Conservation (phyloP, 1,140 invertebrate species). For the Procambarus clarkii region DNA sequence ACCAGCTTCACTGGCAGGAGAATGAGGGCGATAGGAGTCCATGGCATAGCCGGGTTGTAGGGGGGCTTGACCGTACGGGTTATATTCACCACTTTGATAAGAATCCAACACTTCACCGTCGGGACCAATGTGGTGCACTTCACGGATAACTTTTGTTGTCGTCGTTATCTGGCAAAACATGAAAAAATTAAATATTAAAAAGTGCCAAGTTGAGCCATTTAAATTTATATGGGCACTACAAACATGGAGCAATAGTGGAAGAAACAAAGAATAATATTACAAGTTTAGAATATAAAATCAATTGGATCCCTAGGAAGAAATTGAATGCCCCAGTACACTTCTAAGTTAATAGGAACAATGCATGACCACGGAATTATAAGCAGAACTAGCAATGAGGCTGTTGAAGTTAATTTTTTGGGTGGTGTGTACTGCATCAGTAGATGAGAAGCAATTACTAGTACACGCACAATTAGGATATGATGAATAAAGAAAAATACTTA, state of each 20-base stretch:
- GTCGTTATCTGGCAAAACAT: constrained; percentile 76
- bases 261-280: neutral
- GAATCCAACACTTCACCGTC: constrained; percentile 79
- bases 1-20: constrained; percentile 74
- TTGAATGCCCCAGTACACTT: no score
- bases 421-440: no score
- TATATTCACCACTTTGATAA: constrained; percentile 73
- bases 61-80: constrained; percentile 66
- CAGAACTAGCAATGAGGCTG: no score
- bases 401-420: no score
- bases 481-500: no score
- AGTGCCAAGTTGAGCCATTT: neutral
- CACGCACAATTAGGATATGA: no score
- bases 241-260: neutral
- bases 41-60: constrained; percentile 65
- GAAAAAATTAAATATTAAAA: neutral
- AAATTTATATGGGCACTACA: neutral
- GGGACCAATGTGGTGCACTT: constrained; percentile 82
- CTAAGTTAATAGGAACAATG: no score
- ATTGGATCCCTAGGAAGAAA: no score
- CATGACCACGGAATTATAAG: no score
- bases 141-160: constrained; percentile 82
- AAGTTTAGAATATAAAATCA: neutral
- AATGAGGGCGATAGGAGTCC: constrained; percentile 74
- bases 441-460: no score